These are phyloP conservation scores for Zophobas morio DNA, from an alignment of 1,140 invertebrate species.

Conservation along the genomic window DNA sequence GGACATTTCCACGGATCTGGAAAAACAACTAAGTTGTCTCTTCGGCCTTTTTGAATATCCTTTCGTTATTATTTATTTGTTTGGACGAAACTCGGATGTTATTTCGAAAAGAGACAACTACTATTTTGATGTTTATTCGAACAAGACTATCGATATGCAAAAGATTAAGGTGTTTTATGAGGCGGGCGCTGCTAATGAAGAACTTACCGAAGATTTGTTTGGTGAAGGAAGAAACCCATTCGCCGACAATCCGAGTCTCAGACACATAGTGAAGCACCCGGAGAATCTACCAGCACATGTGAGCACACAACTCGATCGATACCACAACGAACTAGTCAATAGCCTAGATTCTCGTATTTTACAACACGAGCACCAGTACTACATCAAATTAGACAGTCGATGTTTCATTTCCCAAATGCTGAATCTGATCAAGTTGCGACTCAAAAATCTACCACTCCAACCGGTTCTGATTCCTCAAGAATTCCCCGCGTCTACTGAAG, in stretches of 20 bases:
- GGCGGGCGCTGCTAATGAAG: neutral
- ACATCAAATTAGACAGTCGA: conserved; percentile 73
- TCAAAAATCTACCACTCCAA: conserved; percentile 66
- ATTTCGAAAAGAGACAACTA: conserved; percentile 67
- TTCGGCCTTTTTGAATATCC: conserved; percentile 65
- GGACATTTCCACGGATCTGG: conserved; percentile 57
- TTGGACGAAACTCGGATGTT: conserved; percentile 71
- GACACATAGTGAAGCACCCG: conserved; percentile 64
- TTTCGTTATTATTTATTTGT: conserved; percentile 71
- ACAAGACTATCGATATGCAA: conserved; percentile 58
- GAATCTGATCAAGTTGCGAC: conserved; percentile 66
- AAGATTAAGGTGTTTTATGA: conserved; percentile 17
- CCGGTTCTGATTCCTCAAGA: conserved; percentile 67
- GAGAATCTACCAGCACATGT: conserved; percentile 67
- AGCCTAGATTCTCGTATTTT: conserved; percentile 70
- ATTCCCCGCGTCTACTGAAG: conserved; percentile 62
- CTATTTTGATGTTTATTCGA: conserved; percentile 67
- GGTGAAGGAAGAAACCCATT: conserved; percentile 37
- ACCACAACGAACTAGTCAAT: conserved; percentile 65
- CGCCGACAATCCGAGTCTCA: conserved; percentile 49
- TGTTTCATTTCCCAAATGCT: conserved; percentile 67
- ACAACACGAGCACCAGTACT: conserved; percentile 69
- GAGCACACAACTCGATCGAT: conserved; percentile 68
- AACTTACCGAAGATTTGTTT: conserved; percentile 50
- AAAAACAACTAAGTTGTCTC: conserved; percentile 62